A percentile compares a stretch with the other conserved stretches of the same genome.
These are phyloP conservation scores for Anastrepha ludens DNA, from an alignment of 1,140 invertebrate species.

Conservation along the genomic window DNA sequence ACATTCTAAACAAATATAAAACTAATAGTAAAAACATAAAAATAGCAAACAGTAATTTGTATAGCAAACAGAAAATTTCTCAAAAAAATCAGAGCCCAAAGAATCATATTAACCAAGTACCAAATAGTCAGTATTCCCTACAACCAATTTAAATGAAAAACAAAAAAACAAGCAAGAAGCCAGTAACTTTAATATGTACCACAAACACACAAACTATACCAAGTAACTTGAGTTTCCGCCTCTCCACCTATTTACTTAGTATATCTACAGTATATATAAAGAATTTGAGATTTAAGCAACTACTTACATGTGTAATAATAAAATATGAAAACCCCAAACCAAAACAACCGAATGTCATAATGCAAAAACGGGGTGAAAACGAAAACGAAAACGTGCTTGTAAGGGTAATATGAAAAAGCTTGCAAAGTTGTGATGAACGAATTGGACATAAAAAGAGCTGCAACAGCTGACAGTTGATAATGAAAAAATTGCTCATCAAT, in stretches of 20 bases:
- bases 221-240: constrained; percentile 57
- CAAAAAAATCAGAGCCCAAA: too few relatives aligned
- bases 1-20: constrained; percentile 55
- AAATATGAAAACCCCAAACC: constrained; percentile 44
- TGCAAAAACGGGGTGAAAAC: neutral
- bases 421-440: too few relatives aligned
- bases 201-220: constrained; percentile 42
- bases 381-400: neutral
- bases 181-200: neutral
- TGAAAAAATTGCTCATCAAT: too few relatives aligned
- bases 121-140: constrained; percentile 51
- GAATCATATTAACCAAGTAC: neutral
- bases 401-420: neutral
- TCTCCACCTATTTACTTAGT: constrained; percentile 56
- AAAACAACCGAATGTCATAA: constrained; percentile 11
- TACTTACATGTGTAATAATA: neutral
- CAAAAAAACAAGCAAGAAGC: neutral
- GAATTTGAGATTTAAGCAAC: constrained; percentile 27
- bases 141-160: neutral
- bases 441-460: too few relatives aligned
- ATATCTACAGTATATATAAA: constrained; percentile 47
- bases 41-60: constrained; percentile 20
- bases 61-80: too few relatives aligned
- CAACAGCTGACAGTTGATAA: too few relatives aligned
- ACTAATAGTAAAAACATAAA: constrained; percentile 41